Percentiles rank a stretch among this genome's conserved stretches.
Evolutionary conservation across 2,113 vertebrate genomes (phyloP).

Genomic region (Zapornia atra): DNA sequence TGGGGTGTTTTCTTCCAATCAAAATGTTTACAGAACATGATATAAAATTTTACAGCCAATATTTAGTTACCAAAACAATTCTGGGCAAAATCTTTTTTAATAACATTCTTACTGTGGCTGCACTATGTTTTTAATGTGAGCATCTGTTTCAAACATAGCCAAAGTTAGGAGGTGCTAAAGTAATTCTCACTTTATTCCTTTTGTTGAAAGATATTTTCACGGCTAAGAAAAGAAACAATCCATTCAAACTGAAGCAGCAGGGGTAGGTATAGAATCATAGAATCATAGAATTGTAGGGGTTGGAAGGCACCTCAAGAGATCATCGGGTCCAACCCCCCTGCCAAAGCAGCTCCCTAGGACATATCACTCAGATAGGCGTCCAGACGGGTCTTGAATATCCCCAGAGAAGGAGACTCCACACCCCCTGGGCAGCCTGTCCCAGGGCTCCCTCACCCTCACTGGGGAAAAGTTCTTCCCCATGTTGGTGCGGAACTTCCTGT

Average conservation of each 20-base stretch:
- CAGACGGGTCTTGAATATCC: too few species aligned
- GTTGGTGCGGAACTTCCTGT: too few species aligned
- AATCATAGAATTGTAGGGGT: too few species aligned
- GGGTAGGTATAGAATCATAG: too few species aligned
- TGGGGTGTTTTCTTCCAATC: fast-evolving
- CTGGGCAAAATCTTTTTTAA: neutral
- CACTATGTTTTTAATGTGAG: neutral
- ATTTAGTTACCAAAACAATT: neutral
- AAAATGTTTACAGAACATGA: neutral
- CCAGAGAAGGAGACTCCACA: too few species aligned
- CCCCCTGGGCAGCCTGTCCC: too few species aligned
- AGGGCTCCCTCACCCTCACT: too few species aligned
- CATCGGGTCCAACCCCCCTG: too few species aligned
- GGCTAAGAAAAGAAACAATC: neutral
- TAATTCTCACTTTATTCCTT: neutral
- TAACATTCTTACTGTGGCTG: neutral
- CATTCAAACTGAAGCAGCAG: neutral
- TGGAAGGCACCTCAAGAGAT: too few species aligned
- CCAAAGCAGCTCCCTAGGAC: too few species aligned
- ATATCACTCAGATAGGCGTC: too few species aligned
- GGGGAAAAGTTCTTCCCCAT: too few species aligned
- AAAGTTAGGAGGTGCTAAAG: neutral
- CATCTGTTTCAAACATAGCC: neutral
- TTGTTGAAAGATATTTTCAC: neutral
- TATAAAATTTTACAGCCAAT: neutral